These are phyloP conservation scores for Oreochromis mossambicus DNA, from an alignment of 2,797 vertebrate genomes.

Conservation along the genomic window DNA sequence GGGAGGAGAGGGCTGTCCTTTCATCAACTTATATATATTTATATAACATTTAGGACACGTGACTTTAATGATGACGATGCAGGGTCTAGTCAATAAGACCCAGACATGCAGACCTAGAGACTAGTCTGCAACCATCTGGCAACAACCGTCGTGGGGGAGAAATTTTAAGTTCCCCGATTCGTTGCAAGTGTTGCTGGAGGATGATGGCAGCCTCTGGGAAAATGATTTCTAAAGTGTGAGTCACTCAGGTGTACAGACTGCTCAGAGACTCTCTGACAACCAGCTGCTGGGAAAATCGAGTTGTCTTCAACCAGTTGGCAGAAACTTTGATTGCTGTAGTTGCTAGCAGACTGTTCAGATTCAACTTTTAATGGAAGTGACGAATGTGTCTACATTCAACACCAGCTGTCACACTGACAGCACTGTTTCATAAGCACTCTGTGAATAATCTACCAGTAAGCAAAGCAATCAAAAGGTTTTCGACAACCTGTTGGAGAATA, in stretches of 20 bases:
- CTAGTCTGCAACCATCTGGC: not conserved
- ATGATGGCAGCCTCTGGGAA: not conserved
- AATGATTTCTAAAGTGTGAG: not conserved
- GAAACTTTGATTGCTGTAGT: too few relatives aligned
- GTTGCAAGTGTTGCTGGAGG: not conserved
- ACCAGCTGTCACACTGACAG: too few relatives aligned
- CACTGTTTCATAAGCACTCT: too few relatives aligned
- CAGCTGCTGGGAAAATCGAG: too few relatives aligned
- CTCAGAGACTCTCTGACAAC: too few relatives aligned
- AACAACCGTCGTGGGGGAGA: not conserved
- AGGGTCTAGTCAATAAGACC: not conserved
- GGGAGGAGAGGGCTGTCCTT: not conserved
- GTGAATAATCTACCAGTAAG: too few relatives aligned
- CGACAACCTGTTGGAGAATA: too few relatives aligned
- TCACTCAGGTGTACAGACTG: not conserved
- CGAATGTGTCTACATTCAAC: too few relatives aligned
- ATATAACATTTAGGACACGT: not conserved
- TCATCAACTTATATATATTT: not conserved
- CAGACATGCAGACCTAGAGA: not conserved
- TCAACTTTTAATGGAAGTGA: too few relatives aligned
- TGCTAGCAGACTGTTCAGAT: too few relatives aligned
- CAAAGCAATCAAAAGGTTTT: too few relatives aligned
- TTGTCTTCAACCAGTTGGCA: too few relatives aligned
- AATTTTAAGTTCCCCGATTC: not conserved
- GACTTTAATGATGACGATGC: not conserved